Evolutionary conservation across 1,140 invertebrate genomes (phyloP).

Genomic region (Sinella curviseta): DNA sequence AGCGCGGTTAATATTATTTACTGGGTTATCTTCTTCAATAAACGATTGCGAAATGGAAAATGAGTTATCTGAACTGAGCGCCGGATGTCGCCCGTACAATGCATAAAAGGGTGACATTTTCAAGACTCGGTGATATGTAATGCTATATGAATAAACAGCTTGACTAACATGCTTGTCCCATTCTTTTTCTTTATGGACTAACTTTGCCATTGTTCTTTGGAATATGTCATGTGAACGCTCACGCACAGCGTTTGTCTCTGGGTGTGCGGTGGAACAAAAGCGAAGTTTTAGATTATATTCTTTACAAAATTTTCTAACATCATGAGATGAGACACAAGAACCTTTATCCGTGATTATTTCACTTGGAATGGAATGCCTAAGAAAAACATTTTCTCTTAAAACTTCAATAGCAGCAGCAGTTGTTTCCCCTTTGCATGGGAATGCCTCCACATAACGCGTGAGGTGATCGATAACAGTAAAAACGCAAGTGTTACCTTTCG

Average conservation of each 20-base stretch:
- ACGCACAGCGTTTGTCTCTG: constrained; percentile 46
- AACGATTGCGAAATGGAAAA: too few species aligned
- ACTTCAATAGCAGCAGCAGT: not conserved
- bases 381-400: not conserved
- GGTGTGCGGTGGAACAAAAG: constrained; percentile 21
- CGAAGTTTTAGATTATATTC: constrained; percentile 44
- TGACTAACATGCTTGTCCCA: constrained; percentile 57
- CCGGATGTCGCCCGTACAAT: constrained; percentile 55
- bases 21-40: constrained; percentile 36
- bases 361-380: constrained; percentile 41
- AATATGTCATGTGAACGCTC: constrained; percentile 47
- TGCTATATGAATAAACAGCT: constrained; percentile 57
- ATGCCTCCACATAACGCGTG: constrained; percentile 34
- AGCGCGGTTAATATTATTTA: not conserved
- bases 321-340: constrained; percentile 49
- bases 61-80: too few species aligned
- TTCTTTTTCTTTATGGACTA: constrained; percentile 52
- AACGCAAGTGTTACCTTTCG: constrained; percentile 6
- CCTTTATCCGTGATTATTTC: constrained; percentile 53
- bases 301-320: constrained; percentile 50
- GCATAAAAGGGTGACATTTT: constrained; percentile 55
- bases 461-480: constrained; percentile 13
- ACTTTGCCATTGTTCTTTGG: constrained; percentile 46
- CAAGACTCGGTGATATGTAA: constrained; percentile 54
- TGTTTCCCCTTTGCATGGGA: not conserved